Conservation (phyloP, 2,888 invertebrate species). For the Portevinia maculata region DNA sequence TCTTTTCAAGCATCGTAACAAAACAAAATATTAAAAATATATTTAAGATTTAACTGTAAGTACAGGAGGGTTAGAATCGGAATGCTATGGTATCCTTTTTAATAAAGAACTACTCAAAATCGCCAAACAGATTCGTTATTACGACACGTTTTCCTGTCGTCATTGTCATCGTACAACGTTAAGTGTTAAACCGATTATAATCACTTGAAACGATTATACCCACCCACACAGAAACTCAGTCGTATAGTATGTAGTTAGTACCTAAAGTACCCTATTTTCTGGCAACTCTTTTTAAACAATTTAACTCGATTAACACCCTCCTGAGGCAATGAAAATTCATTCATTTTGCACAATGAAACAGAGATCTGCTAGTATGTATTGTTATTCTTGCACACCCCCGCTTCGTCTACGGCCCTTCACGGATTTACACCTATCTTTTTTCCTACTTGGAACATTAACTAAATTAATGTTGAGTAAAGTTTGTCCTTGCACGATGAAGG, state of each 20-base stretch:
- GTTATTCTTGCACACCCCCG: slow-evolving; percentile 39
- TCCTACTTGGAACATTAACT: slow-evolving; percentile 44
- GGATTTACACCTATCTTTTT: slow-evolving; percentile 1
- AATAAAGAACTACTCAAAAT: slow-evolving; percentile 13
- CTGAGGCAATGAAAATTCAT: slow-evolving; percentile 59
- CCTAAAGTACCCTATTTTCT: not conserved
- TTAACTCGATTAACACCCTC: slow-evolving; percentile 51
- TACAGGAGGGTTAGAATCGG: not conserved
- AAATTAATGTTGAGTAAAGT: slow-evolving; percentile 64
- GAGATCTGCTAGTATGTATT: slow-evolving; percentile 5
- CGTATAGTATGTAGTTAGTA: slow-evolving; percentile 49
- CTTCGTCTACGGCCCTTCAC: too few relatives aligned
- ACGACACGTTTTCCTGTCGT: slow-evolving; percentile 3
- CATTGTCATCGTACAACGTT: slow-evolving; percentile 20
- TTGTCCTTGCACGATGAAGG: slow-evolving; percentile 31
- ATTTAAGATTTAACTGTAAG: slow-evolving; percentile 9
- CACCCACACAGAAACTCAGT: not conserved
- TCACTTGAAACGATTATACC: slow-evolving; percentile 53
- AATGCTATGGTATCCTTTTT: not conserved
- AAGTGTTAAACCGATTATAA: slow-evolving; percentile 61
- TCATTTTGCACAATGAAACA: slow-evolving; percentile 47
- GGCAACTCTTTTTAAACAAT: slow-evolving; percentile 4
- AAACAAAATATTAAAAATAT: too few relatives aligned
- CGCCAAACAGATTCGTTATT: slow-evolving; percentile 39
- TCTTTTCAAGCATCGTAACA: slow-evolving; percentile 3